These are phyloP conservation scores for Chloromyia formosa DNA, from an alignment of 2,888 invertebrate genomes.

Conservation along the genomic window DNA sequence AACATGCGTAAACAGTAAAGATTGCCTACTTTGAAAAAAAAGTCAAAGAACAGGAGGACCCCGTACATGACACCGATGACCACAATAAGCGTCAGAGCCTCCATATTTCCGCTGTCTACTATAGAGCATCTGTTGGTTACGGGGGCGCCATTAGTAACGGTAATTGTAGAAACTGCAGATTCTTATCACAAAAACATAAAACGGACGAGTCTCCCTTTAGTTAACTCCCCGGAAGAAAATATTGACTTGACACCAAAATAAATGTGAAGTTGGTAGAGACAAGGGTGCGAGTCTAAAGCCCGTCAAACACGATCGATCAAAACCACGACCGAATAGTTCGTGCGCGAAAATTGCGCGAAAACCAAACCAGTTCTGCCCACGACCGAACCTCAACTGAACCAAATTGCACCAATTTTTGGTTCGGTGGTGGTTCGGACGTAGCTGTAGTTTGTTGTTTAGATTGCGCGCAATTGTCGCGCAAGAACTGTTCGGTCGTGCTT, in stretches of 20 bases:
- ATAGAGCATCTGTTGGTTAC: neutral
- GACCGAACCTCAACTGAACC: too few relatives aligned
- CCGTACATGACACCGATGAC: conserved; percentile 73
- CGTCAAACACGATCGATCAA: too few relatives aligned
- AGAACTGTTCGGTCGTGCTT: too few relatives aligned
- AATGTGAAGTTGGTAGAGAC: conserved; percentile 15
- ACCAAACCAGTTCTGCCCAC: too few relatives aligned
- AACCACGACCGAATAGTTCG: too few relatives aligned
- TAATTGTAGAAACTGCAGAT: neutral
- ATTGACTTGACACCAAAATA: conserved; percentile 21
- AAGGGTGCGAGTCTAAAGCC: too few relatives aligned
- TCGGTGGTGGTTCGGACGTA: too few relatives aligned
- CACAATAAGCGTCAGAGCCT: conserved; percentile 71
- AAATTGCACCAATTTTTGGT: too few relatives aligned
- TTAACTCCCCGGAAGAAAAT: neutral
- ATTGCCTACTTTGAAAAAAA: conserved; percentile 77
- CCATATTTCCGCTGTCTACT: conserved; percentile 66
- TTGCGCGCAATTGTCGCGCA: too few relatives aligned
- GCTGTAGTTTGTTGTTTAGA: too few relatives aligned
- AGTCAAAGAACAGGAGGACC: conserved; percentile 79
- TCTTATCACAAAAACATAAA: neutral
- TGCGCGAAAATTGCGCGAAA: too few relatives aligned
- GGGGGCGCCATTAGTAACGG: neutral
- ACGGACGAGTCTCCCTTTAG: neutral
- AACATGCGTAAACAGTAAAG: conserved; percentile 23